Percentiles rank a stretch among this genome's conserved stretches.
Conservation (phyloP, 1,140 invertebrate genomes). For the Scaptomyza graminum region DNA sequence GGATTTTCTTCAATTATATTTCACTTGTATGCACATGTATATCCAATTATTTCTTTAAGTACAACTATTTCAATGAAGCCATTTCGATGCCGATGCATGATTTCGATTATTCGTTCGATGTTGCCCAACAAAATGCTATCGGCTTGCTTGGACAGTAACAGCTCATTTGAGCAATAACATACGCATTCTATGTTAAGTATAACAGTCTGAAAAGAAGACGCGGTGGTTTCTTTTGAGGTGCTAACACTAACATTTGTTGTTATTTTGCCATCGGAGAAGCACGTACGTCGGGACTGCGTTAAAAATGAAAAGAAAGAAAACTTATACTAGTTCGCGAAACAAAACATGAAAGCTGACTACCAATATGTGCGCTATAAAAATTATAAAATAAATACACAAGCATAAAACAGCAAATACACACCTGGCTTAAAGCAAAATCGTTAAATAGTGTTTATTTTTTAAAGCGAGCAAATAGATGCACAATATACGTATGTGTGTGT, state of each 20-base stretch:
- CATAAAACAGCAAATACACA: conserved; percentile 15
- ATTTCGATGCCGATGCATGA: too few relatives aligned
- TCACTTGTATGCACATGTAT: too few relatives aligned
- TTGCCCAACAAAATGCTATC: background rate
- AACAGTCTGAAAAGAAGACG: conserved; percentile 20
- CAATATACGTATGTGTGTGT: conserved; percentile 14
- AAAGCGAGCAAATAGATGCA: conserved; percentile 43
- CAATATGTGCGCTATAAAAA: conserved; percentile 1
- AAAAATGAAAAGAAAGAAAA: conserved; percentile 39
- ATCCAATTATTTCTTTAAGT: too few relatives aligned
- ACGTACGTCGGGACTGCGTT: conserved; percentile 26
- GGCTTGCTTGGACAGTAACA: conserved; percentile 1
- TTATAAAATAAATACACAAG: conserved; percentile 1
- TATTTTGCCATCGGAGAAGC: conserved; percentile 40
- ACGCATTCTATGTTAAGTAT: conserved; percentile 14
- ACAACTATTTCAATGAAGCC: too few relatives aligned
- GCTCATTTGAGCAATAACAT: conserved; percentile 33
- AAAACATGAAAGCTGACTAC: conserved; percentile 24
- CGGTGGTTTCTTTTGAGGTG: conserved; percentile 14
- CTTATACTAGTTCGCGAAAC: conserved; percentile 32
- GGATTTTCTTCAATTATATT: too few relatives aligned
- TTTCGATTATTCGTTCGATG: background rate
- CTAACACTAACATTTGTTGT: conserved; percentile 43
- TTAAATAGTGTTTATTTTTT: conserved; percentile 28
- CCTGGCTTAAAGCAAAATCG: conserved; percentile 25